Percentiles rank a stretch among this genome's conserved stretches.
Evolutionary conservation across 2,888 invertebrate species (phyloP).

Genomic region (Dyspetes luteomarginatus): DNA sequence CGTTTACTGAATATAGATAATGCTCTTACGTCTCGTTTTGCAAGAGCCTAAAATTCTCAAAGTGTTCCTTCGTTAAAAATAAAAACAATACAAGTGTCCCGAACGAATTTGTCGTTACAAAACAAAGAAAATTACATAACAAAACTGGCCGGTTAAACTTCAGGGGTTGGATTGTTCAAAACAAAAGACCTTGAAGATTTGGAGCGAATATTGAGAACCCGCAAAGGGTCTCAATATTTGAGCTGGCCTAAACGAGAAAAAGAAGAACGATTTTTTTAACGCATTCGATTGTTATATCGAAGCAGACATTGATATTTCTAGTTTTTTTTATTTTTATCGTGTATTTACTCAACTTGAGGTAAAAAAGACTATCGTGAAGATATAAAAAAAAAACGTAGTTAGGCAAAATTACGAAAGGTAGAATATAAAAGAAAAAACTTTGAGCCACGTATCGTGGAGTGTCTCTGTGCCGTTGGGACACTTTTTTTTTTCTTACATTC

Average conservation of each 20-base stretch:
- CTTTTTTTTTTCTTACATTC: slow-evolving; percentile 18
- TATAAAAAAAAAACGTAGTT: neutral
- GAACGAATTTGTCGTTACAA: neutral
- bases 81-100: neutral
- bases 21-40: neutral
- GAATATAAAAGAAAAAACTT: neutral
- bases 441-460: slow-evolving; percentile 48
- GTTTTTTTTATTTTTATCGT: slow-evolving; percentile 10
- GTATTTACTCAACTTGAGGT: neutral
- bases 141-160: slow-evolving; percentile 28
- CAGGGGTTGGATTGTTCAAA: slow-evolving; percentile 29
- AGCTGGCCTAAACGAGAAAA: slow-evolving; percentile 34
- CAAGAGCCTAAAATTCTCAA: neutral
- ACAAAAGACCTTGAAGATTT: slow-evolving; percentile 58
- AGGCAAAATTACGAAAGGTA: slow-evolving; percentile 16
- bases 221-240: slow-evolving; percentile 66
- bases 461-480: slow-evolving; percentile 17
- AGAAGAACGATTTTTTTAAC: neutral
- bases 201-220: slow-evolving; percentile 65
- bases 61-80: neutral
- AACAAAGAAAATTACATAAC: neutral
- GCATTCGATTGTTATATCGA: neutral
- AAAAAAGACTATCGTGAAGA: neutral
- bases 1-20: neutral
- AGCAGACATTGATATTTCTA: neutral